Evolutionary conservation across 1,140 invertebrate genomes (phyloP).

Genomic region (Hestina assimilis): DNA sequence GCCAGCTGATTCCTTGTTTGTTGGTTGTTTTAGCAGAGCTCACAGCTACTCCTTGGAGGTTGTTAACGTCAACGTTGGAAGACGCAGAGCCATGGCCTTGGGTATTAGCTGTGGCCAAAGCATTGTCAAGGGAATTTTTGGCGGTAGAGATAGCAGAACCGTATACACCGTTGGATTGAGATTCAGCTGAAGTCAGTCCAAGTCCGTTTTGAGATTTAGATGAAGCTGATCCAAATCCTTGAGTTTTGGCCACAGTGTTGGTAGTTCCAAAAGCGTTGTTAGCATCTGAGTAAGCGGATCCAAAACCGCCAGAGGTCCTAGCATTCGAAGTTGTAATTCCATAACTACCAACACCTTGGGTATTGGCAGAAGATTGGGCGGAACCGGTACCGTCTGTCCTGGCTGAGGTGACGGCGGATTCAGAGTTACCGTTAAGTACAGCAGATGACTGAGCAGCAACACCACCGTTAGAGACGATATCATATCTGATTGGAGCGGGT

Average conservation of each 20-base stretch:
- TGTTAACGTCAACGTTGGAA: slow-evolving; percentile 47
- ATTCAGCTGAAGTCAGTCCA: slow-evolving; percentile 32
- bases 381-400: slow-evolving; percentile 45
- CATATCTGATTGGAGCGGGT: slow-evolving; percentile 40
- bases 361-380: slow-evolving; percentile 50
- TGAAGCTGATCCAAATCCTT: slow-evolving; percentile 27
- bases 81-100: slow-evolving; percentile 42
- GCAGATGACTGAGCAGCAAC: slow-evolving; percentile 44
- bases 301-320: slow-evolving; percentile 45
- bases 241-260: slow-evolving; percentile 40
- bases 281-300: slow-evolving; percentile 51
- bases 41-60: slow-evolving; percentile 12
- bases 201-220: slow-evolving; percentile 22
- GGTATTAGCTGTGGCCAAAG: slow-evolving; percentile 37
- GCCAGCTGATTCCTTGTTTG: slow-evolving; percentile 45
- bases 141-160: slow-evolving; percentile 48
- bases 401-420: slow-evolving; percentile 49
- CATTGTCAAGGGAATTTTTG: slow-evolving; percentile 38
- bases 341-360: slow-evolving; percentile 43
- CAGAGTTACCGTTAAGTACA: slow-evolving; percentile 38
- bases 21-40: slow-evolving; percentile 34
- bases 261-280: slow-evolving; percentile 43
- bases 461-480: slow-evolving; percentile 27
- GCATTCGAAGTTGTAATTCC: slow-evolving; percentile 52
- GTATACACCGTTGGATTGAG: slow-evolving; percentile 38